Base-by-base conservation (phyloP, 1,140 invertebrate genomes). In the Asobara japonica region DNA sequence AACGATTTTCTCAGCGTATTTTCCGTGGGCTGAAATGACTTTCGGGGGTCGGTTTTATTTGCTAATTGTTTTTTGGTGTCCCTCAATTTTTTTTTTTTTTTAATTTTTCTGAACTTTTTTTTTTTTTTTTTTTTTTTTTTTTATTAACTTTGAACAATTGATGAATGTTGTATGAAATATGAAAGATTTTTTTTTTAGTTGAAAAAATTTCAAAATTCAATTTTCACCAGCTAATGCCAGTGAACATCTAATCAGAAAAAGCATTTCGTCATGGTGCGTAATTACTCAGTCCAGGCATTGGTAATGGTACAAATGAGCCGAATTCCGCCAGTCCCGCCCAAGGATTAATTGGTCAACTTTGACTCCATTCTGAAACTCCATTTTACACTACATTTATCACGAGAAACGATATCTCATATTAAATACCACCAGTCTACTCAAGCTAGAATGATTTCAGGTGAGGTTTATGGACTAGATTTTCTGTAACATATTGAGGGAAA, bases 361-460 rank as follows among this genome's bases (percentile, higher is more conserved):
- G 51, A 56, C 51, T 56, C 22, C 51, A 56, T 5, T 20, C 51
- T 56, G 20, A 56, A 56, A 56, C 22, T 56, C 51, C 51, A 56
- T 56, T 56, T 56, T 56, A 56, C 51, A 56, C 51, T 56, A 56
- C 51, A 56, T 56, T 56, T 56, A 27, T 56, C 51, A 25, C 22
- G 20, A 6, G 22, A 13, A 56, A 56, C 22, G 18, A 56, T 56
- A 27, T 27, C 51, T 56, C 22, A 27, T 56, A 56, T 27, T 56
- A 22, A 56, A 56, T 56, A 25, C 51, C 51, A 56, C 41, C 18
- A 16, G 45, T 5, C 51, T 10, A 25, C 22, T 56, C 51, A 56
- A 56, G 51, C 22, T 25, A 27, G 22, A 56, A 56, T 56, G 4
- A 56, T 56, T 56, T 27, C 22, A 7, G 4, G 51, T 13, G 45